These are phyloP conservation scores for Bradypus variegatus DNA, from an alignment of 2,797 vertebrate genomes.

Conservation along the genomic window DNA sequence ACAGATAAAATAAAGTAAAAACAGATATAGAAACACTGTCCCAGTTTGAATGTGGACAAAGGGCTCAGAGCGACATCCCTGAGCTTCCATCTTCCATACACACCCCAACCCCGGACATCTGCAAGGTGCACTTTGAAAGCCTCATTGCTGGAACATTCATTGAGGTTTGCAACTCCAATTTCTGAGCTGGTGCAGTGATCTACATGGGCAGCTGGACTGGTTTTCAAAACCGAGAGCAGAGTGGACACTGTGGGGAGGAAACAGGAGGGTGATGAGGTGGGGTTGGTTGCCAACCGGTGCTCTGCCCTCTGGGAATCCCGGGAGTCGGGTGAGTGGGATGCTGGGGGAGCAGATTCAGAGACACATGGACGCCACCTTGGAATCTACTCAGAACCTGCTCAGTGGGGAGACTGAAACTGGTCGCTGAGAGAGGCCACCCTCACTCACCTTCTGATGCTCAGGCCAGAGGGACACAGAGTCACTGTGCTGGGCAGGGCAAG, in stretches of 20 bases:
- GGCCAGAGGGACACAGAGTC: background rate
- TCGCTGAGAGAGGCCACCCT: background rate
- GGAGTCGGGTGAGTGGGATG: background rate
- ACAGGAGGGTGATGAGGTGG: fast-evolving
- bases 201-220: conserved; percentile 6
- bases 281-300: background rate
- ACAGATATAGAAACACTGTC: background rate
- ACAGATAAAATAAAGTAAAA: background rate
- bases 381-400: background rate
- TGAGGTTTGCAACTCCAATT: background rate
- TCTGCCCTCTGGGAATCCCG: background rate
- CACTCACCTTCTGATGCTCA: background rate
- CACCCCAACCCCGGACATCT: no score
- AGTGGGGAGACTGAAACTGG: background rate
- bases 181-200: background rate
- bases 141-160: background rate
- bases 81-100: no score
- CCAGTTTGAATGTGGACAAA: no score
- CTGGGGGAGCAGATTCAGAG: background rate
- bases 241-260: background rate
- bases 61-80: background rate
- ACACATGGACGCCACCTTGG: background rate
- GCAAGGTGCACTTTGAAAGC: background rate
- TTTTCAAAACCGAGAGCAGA: conserved; percentile 1
- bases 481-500: background rate